Evolutionary conservation across 2,888 invertebrate species (phyloP), one percentile per base, ranked within the genome.

Genomic region (Drosophila multiciliata): DNA sequence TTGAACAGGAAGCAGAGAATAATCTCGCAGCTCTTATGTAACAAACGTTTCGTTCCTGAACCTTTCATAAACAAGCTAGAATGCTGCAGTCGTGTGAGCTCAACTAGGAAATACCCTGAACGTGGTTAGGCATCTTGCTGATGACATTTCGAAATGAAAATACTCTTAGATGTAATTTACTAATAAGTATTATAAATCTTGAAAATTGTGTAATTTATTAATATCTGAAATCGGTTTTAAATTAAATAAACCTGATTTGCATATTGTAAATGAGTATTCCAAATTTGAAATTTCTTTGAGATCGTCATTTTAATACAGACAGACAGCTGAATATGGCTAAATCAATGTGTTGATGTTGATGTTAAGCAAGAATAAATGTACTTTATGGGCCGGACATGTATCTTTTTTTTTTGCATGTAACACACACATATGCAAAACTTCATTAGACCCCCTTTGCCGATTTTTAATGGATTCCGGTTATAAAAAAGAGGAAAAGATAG

Each of bases 21-120:
- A 61, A 71, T 38, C 42, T 57, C 50, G 40, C 50, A 33, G 33
- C 23, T 60, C 60, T 45, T 52, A 45, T 52, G 7, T 9, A n/a
- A 49, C 40, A 53, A 48, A 20, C 15, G n/a, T 40, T 36, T 17
- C n/a, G n/a, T n/a, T n/a, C n/a, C 11, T 29, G 20, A 26, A 45
- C 49, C 62, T 68, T 68, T 59, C 48, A 58, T 38, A 29, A 52
- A 45, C 8, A 9, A 23, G n/a, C 38, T 40, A 26, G 29, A 17
- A 3, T 2, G 1, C 11, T 15, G 15, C 15, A 20, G 11, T 20
- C 20, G 20, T 17, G 3, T 4, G 32, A 26, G 20, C 48, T 23
- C 26, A 58, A 78, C 57, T 45, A 15, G 45, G 23, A 45, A 45
- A 45, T 45, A 45, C 45, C 45, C 23, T 45, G 4, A 23, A 15